These are phyloP conservation scores for Hippocampus guttulatus DNA, from an alignment of 2,113 vertebrate genomes.

Conservation along the genomic window DNA sequence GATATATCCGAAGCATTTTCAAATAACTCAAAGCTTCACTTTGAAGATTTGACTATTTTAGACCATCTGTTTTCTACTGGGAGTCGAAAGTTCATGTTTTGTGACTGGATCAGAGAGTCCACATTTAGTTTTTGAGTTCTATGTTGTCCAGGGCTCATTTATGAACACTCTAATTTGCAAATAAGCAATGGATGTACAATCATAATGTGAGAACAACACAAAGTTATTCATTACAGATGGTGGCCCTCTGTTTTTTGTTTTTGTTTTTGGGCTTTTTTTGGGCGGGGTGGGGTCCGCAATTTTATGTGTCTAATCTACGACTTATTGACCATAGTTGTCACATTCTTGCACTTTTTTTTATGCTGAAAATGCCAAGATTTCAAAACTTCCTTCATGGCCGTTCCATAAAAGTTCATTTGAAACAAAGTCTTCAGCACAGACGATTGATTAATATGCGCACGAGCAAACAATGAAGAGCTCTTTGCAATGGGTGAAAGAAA, in stretches of 20 bases:
- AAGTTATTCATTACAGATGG: conserved; percentile 58
- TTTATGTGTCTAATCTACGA: background rate
- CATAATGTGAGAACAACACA: conserved; percentile 53
- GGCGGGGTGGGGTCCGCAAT: conserved; percentile 7
- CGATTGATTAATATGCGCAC: background rate
- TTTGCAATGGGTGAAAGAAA: background rate
- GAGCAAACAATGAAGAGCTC: background rate
- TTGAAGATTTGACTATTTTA: background rate
- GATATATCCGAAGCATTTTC: background rate
- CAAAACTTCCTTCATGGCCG: background rate
- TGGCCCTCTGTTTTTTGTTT: conserved; percentile 4
- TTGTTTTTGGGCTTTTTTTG: no score
- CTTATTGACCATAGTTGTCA: background rate
- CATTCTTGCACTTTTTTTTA: background rate
- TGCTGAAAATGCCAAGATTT: background rate
- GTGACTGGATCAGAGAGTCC: background rate
- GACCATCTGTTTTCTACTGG: background rate
- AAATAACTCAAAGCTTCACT: background rate
- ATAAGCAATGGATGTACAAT: conserved; percentile 40
- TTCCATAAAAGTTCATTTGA: background rate
- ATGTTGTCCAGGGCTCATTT: background rate
- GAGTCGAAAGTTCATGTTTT: background rate
- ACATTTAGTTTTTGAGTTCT: no score
- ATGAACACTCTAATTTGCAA: background rate
- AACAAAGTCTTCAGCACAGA: background rate